phyloP scores from a whole-genome alignment of 2,888 invertebrate species.

The Scaptomyza polygonia region DNA sequence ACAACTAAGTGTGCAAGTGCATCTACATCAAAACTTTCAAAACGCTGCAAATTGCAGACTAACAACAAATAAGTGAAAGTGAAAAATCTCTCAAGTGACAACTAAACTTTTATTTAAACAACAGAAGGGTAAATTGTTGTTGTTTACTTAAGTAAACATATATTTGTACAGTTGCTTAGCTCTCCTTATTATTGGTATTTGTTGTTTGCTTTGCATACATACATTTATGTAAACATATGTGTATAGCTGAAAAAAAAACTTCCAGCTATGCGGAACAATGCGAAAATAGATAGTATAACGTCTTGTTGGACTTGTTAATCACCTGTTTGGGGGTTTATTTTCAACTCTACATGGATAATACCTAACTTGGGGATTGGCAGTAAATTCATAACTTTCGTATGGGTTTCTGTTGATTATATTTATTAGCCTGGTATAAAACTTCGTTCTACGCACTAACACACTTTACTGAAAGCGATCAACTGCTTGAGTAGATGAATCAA shows the following conservation, averaged over 20 bases:
- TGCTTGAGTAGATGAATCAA: conserved; percentile 21
- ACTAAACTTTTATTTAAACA: conserved; percentile 55
- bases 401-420: not conserved
- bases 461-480: not conserved
- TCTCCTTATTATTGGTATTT: too few relatives aligned
- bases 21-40: conserved; percentile 54
- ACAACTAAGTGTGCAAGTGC: conserved; percentile 28
- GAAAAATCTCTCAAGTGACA: conserved; percentile 74
- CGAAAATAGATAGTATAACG: conserved; percentile 2
- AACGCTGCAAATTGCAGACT: conserved; percentile 62
- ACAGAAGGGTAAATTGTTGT: conserved; percentile 35
- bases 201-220: not conserved
- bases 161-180: conserved; percentile 61
- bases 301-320: conserved; percentile 29
- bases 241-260: conserved; percentile 11
- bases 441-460: not conserved
- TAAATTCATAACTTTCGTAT: not conserved
- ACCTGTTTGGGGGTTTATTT: conserved; percentile 9
- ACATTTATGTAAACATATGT: conserved; percentile 20
- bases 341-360: not conserved
- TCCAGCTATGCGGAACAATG: conserved; percentile 28
- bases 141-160: conserved; percentile 37
- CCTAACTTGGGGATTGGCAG: too few relatives aligned
- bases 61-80: conserved; percentile 76
- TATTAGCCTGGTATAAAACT: not conserved